These are phyloP conservation scores for Macrophya alboannulata DNA, from an alignment of 2,888 invertebrate genomes.

Conservation along the genomic window DNA sequence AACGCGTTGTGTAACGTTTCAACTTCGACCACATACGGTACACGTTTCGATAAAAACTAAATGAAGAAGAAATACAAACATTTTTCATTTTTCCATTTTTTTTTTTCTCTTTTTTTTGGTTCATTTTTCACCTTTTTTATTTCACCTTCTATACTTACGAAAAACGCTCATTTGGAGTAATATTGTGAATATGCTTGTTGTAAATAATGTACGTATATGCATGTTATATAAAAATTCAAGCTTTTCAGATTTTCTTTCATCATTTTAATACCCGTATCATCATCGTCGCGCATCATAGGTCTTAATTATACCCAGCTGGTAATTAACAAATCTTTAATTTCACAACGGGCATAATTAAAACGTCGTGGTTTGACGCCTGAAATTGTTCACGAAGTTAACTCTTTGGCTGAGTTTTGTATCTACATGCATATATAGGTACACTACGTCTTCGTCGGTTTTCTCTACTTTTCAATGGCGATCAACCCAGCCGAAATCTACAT, in stretches of 20 bases:
- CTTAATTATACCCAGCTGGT: neutral
- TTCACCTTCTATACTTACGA: neutral
- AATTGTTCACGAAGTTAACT: neutral
- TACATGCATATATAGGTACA: too few species aligned
- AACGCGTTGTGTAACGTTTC: constrained; percentile 45
- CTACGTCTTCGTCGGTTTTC: neutral
- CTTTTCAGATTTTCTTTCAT: constrained; percentile 7
- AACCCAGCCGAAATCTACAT: neutral
- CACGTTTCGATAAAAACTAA: constrained; percentile 4
- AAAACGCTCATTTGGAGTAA: neutral
- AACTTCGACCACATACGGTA: constrained; percentile 32
- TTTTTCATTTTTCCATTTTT: neutral
- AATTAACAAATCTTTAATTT: neutral
- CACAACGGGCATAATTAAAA: neutral
- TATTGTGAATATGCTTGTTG: neutral
- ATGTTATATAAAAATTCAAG: neutral
- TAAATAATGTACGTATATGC: too few species aligned
- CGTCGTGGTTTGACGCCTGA: neutral
- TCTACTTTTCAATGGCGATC: too few species aligned
- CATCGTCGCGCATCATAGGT: neutral
- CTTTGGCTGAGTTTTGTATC: too few species aligned
- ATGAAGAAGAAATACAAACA: constrained; percentile 18
- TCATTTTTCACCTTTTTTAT: neutral
- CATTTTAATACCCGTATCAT: neutral
- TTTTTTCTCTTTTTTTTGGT: too few species aligned